Evolutionary conservation across 2,113 vertebrate species (phyloP).

Genomic region (Eira barbara): DNA sequence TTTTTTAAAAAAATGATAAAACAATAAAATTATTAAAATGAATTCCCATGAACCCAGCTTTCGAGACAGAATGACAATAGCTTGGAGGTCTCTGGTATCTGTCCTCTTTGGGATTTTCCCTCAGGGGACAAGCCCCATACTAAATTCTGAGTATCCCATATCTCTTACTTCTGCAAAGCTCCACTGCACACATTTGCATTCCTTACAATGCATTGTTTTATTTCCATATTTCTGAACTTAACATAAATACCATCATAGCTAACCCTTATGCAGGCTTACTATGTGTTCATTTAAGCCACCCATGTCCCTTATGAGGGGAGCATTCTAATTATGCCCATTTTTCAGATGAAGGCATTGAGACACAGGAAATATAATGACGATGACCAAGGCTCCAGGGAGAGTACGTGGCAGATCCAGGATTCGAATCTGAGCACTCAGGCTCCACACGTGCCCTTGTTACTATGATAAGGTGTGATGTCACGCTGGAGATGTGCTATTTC

Average conservation of each 20-base stretch:
- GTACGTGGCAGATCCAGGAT: neutral
- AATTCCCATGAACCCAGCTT: neutral
- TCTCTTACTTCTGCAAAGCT: neutral
- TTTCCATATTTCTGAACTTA: neutral
- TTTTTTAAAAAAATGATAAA: no score
- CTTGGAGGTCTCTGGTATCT: neutral
- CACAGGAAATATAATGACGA: neutral
- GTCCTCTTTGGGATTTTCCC: neutral
- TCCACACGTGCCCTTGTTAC: neutral
- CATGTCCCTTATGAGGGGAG: rapidly evolving
- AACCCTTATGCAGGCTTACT: neutral
- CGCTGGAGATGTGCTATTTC: neutral
- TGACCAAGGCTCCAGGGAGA: neutral
- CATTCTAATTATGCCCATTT: neutral
- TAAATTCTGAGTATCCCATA: neutral
- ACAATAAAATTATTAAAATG: neutral
- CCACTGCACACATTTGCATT: rapidly evolving
- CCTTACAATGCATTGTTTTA: neutral
- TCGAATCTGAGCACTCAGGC: rapidly evolving
- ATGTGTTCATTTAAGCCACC: neutral
- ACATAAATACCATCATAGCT: neutral
- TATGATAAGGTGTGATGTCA: rapidly evolving
- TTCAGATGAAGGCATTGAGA: neutral
- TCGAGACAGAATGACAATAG: neutral
- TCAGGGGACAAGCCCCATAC: neutral